phyloP scores from a whole-genome alignment of 2,888 invertebrate genomes.

The Eupithecia vulgata region DNA sequence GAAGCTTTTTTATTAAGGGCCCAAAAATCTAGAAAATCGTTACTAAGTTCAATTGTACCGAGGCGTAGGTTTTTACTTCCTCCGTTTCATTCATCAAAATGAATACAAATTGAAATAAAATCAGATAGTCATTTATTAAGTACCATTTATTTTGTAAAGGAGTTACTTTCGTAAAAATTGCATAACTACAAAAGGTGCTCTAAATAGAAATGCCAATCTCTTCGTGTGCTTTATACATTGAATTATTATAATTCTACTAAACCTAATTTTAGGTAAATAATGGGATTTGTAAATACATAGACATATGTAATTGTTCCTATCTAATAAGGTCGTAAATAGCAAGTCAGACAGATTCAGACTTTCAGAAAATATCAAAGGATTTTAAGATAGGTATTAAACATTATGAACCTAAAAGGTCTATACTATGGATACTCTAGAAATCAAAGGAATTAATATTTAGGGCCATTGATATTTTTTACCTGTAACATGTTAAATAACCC shows the following conservation, averaged over 20 bases:
- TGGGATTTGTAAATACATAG: constrained; percentile 22
- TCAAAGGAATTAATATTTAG: constrained; percentile 13
- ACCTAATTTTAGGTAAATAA: not conserved
- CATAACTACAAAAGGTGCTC: constrained; percentile 43
- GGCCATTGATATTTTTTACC: constrained; percentile 18
- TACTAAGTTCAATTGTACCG: not conserved
- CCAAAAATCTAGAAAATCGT: not conserved
- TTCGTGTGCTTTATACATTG: constrained; percentile 9
- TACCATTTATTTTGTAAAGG: constrained; percentile 35
- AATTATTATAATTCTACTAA: not conserved
- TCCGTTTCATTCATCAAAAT: not conserved
- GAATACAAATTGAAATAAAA: not conserved
- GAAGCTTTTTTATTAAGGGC: too few species aligned
- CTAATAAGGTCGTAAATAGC: constrained; percentile 33
- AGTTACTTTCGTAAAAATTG: constrained; percentile 36
- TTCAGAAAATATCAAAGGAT: constrained; percentile 23
- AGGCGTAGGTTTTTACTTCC: not conserved
- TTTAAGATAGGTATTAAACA: not conserved
- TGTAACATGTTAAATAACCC: constrained; percentile 17
- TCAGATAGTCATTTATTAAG: not conserved
- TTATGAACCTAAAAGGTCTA: not conserved
- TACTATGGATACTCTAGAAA: not conserved
- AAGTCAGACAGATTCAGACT: constrained; percentile 43
- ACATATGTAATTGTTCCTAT: constrained; percentile 34
- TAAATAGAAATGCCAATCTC: constrained; percentile 37